Conservation (phyloP, 2,113 vertebrate species). For the Elanus axillaris region DNA sequence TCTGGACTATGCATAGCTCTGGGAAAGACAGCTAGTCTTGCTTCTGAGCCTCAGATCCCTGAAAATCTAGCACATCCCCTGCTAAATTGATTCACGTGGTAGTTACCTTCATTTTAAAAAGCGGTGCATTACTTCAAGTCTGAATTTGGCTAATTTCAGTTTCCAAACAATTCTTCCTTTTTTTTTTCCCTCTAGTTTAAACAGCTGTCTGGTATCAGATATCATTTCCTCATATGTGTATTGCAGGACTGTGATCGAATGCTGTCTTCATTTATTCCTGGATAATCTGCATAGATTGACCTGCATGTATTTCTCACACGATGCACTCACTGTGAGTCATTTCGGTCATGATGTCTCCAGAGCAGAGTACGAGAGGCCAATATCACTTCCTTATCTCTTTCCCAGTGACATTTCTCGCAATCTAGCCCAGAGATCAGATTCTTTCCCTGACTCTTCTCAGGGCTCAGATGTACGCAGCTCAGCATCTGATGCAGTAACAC, state of each 20-base stretch:
- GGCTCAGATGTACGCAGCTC: not conserved
- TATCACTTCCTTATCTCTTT: not conserved
- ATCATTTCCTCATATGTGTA: not conserved
- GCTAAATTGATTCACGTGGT: not conserved
- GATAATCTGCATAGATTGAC: not conserved
- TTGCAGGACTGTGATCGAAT: not conserved
- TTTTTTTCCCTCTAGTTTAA: not conserved
- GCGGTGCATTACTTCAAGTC: not conserved
- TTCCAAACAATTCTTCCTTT: not conserved
- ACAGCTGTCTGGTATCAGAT: not conserved
- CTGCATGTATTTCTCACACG: not conserved
- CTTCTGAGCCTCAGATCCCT: not conserved
- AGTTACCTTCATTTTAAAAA: not conserved
- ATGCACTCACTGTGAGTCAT: not conserved
- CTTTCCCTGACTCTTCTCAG: not conserved
- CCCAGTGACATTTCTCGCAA: not conserved
- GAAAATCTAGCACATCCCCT: not conserved
- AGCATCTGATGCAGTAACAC: not conserved
- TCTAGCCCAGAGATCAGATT: not conserved
- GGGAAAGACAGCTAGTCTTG: not conserved
- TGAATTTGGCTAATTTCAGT: not conserved
- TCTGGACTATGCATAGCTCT: not conserved
- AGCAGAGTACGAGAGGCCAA: not conserved
- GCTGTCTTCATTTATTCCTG: not conserved
- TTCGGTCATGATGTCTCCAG: not conserved